phyloP scores from a whole-genome alignment of 2,888 invertebrate species.

The Tetramorium bicarinatum region DNA sequence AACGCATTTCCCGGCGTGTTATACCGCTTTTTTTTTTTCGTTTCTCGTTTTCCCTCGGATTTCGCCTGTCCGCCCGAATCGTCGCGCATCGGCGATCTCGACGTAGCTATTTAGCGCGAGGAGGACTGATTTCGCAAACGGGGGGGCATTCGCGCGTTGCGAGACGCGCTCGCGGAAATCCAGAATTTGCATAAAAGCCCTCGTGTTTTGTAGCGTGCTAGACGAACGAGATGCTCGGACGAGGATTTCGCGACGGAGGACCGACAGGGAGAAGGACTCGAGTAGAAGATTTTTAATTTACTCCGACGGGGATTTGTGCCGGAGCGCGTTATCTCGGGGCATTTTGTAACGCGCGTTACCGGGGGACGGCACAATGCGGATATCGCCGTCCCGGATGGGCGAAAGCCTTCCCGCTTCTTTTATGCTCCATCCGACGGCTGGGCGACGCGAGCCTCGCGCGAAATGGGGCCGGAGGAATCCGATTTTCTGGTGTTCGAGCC shows the following conservation, averaged over 20 bases:
- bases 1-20: slow-evolving; percentile 20
- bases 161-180: background rate
- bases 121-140: slow-evolving; percentile 23
- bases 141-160: slow-evolving; percentile 20
- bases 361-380: slow-evolving; percentile 59
- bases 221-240: background rate
- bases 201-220: background rate
- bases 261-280: slow-evolving; percentile 35
- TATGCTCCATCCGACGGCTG: slow-evolving; percentile 49
- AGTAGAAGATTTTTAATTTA: slow-evolving; percentile 73
- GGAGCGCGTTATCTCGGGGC: slow-evolving; percentile 62
- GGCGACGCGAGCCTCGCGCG: slow-evolving; percentile 63
- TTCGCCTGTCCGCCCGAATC: slow-evolving; percentile 20
- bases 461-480: slow-evolving; percentile 76
- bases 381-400: slow-evolving; percentile 7
- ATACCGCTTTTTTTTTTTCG: slow-evolving; percentile 16
- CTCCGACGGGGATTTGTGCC: slow-evolving; percentile 61
- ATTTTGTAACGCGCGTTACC: slow-evolving; percentile 65
- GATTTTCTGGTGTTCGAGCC: slow-evolving; percentile 74
- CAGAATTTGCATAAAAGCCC: slow-evolving; percentile 35
- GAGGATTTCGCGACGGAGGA: slow-evolving; percentile 4
- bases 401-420: slow-evolving; percentile 36
- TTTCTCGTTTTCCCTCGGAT: slow-evolving; percentile 18
- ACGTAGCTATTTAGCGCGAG: slow-evolving; percentile 31
- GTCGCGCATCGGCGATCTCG: slow-evolving; percentile 26